These are phyloP conservation scores for Shinisaurus crocodilurus DNA, from an alignment of 2,113 vertebrate genomes.

Conservation along the genomic window DNA sequence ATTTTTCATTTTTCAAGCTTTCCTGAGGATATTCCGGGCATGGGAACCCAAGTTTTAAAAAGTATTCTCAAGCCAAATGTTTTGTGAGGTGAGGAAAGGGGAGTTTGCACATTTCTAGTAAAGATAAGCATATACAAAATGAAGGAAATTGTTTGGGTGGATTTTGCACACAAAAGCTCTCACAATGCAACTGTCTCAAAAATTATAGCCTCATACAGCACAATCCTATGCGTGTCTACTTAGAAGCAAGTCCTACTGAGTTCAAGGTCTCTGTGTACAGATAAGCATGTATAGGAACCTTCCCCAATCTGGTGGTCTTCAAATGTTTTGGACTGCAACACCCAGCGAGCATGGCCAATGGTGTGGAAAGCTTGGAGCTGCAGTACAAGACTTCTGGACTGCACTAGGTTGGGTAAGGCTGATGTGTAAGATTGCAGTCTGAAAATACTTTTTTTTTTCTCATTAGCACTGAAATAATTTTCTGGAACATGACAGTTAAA, in stretches of 20 bases:
- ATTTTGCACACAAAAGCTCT: background rate
- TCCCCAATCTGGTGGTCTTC: too few relatives aligned
- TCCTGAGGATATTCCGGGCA: background rate
- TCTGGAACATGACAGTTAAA: constrained; percentile 23
- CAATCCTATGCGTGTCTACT: background rate
- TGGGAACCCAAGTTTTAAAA: too few relatives aligned
- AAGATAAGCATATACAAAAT: background rate
- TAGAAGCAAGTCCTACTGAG: background rate
- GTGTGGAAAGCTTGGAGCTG: too few relatives aligned
- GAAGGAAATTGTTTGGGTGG: background rate
- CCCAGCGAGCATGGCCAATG: too few relatives aligned
- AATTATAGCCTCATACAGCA: background rate
- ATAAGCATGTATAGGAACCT: too few relatives aligned
- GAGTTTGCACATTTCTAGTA: background rate
- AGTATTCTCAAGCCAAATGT: too few relatives aligned
- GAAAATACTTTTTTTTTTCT: background rate
- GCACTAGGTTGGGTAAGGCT: too few relatives aligned
- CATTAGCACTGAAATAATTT: background rate
- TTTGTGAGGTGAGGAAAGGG: background rate
- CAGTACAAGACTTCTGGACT: too few relatives aligned
- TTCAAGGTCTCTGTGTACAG: too few relatives aligned
- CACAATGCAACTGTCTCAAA: background rate
- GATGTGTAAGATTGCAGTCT: too few relatives aligned
- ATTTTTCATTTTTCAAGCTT: background rate
- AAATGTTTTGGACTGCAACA: too few relatives aligned